Evolutionary conservation across 2,888 invertebrate species (phyloP), one percentile per base, ranked within the genome.

Genomic region (Lithophane socia): DNA sequence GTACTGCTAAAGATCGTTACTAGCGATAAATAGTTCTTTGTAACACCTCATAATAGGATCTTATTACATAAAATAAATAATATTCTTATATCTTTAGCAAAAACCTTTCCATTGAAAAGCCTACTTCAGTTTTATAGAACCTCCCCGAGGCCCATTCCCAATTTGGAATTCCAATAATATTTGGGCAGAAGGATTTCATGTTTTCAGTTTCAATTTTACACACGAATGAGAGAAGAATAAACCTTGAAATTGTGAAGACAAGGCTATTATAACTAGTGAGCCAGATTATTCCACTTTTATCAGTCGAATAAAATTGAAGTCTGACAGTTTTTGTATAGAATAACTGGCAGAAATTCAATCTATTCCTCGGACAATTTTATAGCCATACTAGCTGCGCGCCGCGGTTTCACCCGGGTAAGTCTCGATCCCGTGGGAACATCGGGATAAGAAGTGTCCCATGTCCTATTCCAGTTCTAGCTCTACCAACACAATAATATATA

Each of bases 71-170:
- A 3, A 24, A 60, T 29, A 61, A 29, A 61, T 61, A 7, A 58
- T 58, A 13, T 24, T 58, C 16, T 29, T 16, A 29, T 60, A 60
- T 42, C 10, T 37, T 58, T 18, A 24, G n/a, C 42, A 58, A 60
- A n/a, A 49, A 8, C 47, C 1, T 60, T 29, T 29, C n/a, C 9
- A 47, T 21, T 54, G 3, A 44, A 16, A n/a, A 60, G 0, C 29
- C n/a, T 56, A 42, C 58, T 58, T 9, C 24, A 63, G 47, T 69
- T 69, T 79, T 56, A 77, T 61, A 3, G 47, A 18, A 49, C 42
- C 42, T 79, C 49, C 42, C 54, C 7, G 12, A 69, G 47, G 64
- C 56, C 79, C 54, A 37, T 12, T 29, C 2, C 16, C 42, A 52
- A 78, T 77, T 69, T 58, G 7, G 29, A 71, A 65, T 58, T 52